A percentile compares a stretch with the other conserved stretches of the same genome.
phyloP scores from a whole-genome alignment of 92 coral and sea anemone genomes.

The Pocillopora grandis region DNA sequence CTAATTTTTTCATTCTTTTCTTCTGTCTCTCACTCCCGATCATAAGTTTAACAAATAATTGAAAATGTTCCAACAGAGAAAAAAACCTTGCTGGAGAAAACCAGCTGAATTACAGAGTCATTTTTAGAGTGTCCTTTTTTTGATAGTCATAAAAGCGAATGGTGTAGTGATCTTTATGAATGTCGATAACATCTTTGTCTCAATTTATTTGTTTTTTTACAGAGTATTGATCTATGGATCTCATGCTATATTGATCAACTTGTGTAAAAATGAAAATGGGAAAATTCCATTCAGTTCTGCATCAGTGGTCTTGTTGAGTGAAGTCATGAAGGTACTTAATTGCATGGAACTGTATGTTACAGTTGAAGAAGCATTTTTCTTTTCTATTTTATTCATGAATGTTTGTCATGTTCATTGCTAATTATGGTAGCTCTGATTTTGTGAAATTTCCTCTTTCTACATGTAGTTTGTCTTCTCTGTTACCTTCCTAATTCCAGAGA shows the following conservation, averaged over 20 bases:
- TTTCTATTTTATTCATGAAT: neutral
- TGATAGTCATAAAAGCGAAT: no score
- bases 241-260: constrained; percentile 77
- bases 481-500: constrained; percentile 68
- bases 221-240: constrained; percentile 90
- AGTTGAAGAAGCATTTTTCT: neutral
- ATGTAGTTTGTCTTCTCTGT: constrained; percentile 64
- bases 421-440: neutral
- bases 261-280: constrained; percentile 80
- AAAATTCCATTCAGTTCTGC: constrained; percentile 90
- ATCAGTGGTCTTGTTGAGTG: constrained; percentile 85
- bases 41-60: no score
- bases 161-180: no score
- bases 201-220: constrained; percentile 5
- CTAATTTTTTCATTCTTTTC: no score
- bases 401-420: neutral
- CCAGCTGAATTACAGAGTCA: no score
- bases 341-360: neutral
- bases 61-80: no score
- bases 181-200: no score
- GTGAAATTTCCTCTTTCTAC: neutral
- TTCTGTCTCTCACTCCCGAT: no score
- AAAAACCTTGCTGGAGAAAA: no score
- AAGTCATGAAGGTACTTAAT: constrained; percentile 68
- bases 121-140: no score